Evolutionary conservation across 2,888 invertebrate species (phyloP).

Genomic region (Invenusta paracnida): DNA sequence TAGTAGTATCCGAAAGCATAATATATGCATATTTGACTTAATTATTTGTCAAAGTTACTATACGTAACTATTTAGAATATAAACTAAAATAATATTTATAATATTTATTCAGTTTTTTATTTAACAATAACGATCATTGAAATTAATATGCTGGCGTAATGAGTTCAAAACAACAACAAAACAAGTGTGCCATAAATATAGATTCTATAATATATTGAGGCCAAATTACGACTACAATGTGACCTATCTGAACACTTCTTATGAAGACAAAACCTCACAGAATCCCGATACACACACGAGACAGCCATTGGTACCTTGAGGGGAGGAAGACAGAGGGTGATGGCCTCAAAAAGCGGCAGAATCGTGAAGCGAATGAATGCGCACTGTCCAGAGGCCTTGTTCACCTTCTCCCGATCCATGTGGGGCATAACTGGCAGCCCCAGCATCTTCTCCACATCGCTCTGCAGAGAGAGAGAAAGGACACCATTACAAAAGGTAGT

Average conservation of each 20-base stretch:
- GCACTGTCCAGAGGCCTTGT: conserved; percentile 76
- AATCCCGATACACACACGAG: neutral
- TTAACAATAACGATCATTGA: too few species aligned
- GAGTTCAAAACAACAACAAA: neutral
- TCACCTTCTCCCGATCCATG: conserved; percentile 79
- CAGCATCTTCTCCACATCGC: conserved; percentile 75
- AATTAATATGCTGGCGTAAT: too few species aligned
- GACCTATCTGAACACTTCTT: too few species aligned
- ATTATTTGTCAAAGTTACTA: too few species aligned
- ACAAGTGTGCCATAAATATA: neutral
- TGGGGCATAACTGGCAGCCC: conserved; percentile 78
- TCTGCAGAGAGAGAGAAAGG: conserved; percentile 64
- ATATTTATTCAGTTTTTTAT: too few species aligned
- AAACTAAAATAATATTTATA: too few species aligned
- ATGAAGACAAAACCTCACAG: too few species aligned
- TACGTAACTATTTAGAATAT: too few species aligned
- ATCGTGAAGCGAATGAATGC: conserved; percentile 77
- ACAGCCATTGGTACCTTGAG: conserved; percentile 64
- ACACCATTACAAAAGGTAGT: too few species aligned
- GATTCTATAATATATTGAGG: neutral
- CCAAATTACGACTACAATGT: too few species aligned
- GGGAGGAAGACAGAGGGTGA: conserved; percentile 72
- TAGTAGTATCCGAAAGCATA: too few species aligned
- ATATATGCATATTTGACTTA: too few species aligned
- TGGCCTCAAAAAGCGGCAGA: conserved; percentile 73